phyloP scores from a whole-genome alignment of 2,888 invertebrate genomes.

The Bellardia pandia region DNA sequence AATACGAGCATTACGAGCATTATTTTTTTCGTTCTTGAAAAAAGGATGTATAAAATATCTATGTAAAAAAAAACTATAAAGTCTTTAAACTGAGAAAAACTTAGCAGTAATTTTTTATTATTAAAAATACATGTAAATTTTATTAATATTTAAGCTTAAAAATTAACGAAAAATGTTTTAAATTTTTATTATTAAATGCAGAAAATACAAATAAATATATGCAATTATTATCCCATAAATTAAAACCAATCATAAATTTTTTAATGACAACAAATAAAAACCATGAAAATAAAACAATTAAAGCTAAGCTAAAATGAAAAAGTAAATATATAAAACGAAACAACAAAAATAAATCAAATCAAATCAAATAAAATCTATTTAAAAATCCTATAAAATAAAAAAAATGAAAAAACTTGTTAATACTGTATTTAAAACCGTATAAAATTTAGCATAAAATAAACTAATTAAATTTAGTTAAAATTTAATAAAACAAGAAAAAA shows the following conservation, averaged over 20 bases:
- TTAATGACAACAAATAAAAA: slow-evolving; percentile 42
- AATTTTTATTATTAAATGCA: slow-evolving; percentile 59
- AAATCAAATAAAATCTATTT: slow-evolving; percentile 47
- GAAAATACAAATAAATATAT: slow-evolving; percentile 68
- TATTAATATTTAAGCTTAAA: slow-evolving; percentile 66
- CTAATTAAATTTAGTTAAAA: slow-evolving; percentile 76
- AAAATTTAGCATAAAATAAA: slow-evolving; percentile 69
- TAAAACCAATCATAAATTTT: slow-evolving; percentile 76
- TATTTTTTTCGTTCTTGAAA: slow-evolving; percentile 19
- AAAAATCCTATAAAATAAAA: slow-evolving; percentile 59
- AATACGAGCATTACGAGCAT: too few species aligned
- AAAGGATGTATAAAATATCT: slow-evolving; percentile 64
- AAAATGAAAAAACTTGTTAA: slow-evolving; percentile 68
- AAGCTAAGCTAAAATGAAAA: slow-evolving; percentile 54
- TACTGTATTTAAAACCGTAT: slow-evolving; percentile 68
- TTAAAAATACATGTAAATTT: slow-evolving; percentile 59
- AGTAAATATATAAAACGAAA: slow-evolving; percentile 25
- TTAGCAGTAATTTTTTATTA: slow-evolving; percentile 55
- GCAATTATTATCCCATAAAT: slow-evolving; percentile 82
- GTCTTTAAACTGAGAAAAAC: slow-evolving; percentile 28
- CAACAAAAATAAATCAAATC: slow-evolving; percentile 4
- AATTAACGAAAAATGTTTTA: slow-evolving; percentile 61
- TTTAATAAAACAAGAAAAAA: slow-evolving; percentile 74
- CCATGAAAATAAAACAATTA: slow-evolving; percentile 35
- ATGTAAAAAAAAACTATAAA: slow-evolving; percentile 55